phyloP scores from a whole-genome alignment of 2,797 vertebrate species.

The Microhierax caerulescens region DNA sequence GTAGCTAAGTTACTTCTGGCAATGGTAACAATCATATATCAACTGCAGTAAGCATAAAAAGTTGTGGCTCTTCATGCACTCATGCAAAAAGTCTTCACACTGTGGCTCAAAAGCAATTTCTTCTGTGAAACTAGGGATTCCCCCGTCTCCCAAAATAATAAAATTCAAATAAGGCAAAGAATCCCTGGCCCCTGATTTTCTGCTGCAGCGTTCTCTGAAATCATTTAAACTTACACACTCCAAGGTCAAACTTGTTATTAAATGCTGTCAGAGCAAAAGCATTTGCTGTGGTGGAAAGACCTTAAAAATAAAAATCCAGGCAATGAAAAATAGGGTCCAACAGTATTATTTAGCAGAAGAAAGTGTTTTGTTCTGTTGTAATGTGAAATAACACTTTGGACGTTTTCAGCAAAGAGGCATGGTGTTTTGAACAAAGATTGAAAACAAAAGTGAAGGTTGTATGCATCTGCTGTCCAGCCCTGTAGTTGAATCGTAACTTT shows the following conservation, averaged over 20 bases:
- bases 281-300: background rate
- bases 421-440: background rate
- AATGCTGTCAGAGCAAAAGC: conserved; percentile 34
- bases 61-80: background rate
- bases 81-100: background rate
- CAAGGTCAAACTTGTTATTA: conserved; percentile 59
- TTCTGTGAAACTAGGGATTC: conserved; percentile 41
- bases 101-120: conserved; percentile 55
- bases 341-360: background rate
- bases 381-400: background rate
- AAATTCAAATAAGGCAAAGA: conserved; percentile 50
- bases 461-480: background rate
- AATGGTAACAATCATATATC: background rate
- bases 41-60: background rate
- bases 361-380: background rate
- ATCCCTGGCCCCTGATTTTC: conserved; percentile 39
- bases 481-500: background rate
- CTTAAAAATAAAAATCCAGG: background rate
- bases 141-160: conserved; percentile 57
- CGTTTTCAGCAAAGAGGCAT: background rate
- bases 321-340: background rate
- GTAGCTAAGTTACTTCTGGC: background rate
- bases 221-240: conserved; percentile 15
- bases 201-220: background rate
- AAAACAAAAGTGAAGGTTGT: background rate